These are phyloP conservation scores for Arenaria interpres DNA, from an alignment of 2,113 vertebrate species.

Conservation along the genomic window DNA sequence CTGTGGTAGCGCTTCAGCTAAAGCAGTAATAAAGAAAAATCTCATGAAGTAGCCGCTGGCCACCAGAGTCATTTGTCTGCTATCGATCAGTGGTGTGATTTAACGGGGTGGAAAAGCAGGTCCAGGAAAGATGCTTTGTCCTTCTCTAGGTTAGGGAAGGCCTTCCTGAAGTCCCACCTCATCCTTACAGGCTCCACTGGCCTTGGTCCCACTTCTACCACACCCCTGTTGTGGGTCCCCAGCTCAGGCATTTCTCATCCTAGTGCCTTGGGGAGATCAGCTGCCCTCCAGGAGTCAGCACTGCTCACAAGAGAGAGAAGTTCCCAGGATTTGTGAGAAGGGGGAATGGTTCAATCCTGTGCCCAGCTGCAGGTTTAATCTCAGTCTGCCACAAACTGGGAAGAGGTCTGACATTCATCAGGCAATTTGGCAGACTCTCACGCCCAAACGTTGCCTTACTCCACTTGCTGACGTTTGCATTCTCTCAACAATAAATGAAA, in stretches of 20 bases:
- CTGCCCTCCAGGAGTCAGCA: rapidly evolving
- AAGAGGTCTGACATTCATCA: neutral
- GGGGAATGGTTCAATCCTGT: neutral
- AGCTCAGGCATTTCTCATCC: neutral
- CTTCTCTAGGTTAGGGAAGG: neutral
- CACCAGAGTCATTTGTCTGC: conserved; percentile 1
- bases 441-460: neutral
- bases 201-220: neutral
- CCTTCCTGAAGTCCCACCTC: neutral
- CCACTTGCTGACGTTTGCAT: neutral
- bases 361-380: neutral
- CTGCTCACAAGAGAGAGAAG: rapidly evolving
- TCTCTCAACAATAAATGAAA: neutral
- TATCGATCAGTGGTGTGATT: neutral
- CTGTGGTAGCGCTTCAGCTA: neutral
- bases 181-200: rapidly evolving
- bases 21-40: conserved; percentile 49
- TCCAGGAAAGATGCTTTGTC: neutral
- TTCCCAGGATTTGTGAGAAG: neutral
- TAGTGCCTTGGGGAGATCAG: neutral
- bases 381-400: neutral
- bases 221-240: neutral
- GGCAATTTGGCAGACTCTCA: neutral
- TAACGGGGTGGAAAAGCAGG: conserved; percentile 17
- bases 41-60: neutral